Evolutionary conservation across 2,113 vertebrate species (phyloP), one percentile per base, ranked within the genome.

Genomic region (Coregonus clupeaformis): DNA sequence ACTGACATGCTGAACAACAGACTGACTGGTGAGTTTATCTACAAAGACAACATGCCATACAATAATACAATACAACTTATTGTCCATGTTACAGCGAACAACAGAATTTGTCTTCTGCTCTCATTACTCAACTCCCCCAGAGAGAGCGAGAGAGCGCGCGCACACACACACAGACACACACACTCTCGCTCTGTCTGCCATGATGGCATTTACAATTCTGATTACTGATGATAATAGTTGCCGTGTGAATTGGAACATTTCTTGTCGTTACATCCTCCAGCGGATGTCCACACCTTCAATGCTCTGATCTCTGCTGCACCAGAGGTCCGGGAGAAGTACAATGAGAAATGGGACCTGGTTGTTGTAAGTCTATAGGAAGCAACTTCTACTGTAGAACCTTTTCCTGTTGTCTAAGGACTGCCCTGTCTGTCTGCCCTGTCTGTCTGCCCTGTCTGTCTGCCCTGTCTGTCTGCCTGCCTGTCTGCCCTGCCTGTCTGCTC

Each of bases 231-330:
- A 42, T 42, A 42, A 42, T 42, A 42, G 9, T 42, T 42, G 9
- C 2, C 0, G 11, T 22, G 59, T 25, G 24, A 62, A 62, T 62
- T 7, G 36, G 7, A 9, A 36, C 36, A 36, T 42, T 30, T 20
- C 45, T 45, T 13, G 49, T 52, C 5, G 16, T 18, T 52, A 52
- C 79, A 24, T 60, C 14, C 4, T 77, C 5, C 77, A 99, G 97
- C 92, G n/a, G 96, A 99, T 47, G 92, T 98, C 24, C 78, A 95
- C 75, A 92, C 93, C 45, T 99, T 97, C 91, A 98, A 95, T 5
- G 92, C 95, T 0, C 78, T 99, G 80, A 94, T 98, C 72, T 59
- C 74, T 59, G 95, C 94, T 6, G 92, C 89, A 79, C 86, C 90
- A 0, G 66, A 88, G 0, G 27, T 89, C 0, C 82, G 85, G 82